Percentiles rank a stretch among this genome's conserved stretches.
Conservation (phyloP, 2,797 vertebrate species). For the Neosilurus hyrtlii region DNA sequence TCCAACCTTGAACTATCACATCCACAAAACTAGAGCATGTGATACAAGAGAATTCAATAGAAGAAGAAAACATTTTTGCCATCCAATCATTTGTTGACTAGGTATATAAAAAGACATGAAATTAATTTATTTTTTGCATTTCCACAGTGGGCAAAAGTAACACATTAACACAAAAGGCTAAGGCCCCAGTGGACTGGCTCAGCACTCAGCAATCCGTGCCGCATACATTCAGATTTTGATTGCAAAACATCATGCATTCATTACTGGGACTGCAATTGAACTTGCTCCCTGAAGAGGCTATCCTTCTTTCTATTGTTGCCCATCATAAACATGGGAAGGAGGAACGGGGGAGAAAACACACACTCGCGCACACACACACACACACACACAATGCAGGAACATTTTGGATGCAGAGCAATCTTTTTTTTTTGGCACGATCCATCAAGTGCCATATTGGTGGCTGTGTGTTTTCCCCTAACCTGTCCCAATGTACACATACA, state of each 20-base stretch:
- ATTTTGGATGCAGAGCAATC: conserved; percentile 48
- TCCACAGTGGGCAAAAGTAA: conserved; percentile 29
- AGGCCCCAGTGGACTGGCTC: conserved; percentile 31
- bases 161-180: conserved; percentile 32
- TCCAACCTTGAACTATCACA: neutral
- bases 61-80: conserved; percentile 8
- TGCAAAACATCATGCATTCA: conserved; percentile 52
- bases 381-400: conserved; percentile 47
- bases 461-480: conserved; percentile 38
- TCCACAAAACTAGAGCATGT: neutral
- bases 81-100: neutral
- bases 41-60: neutral
- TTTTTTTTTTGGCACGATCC: conserved; percentile 8
- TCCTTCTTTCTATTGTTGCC: conserved; percentile 42
- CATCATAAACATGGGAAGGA: conserved; percentile 46
- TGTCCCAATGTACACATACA: conserved; percentile 41
- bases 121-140: conserved; percentile 7
- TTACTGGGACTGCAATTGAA: conserved; percentile 49
- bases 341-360: neutral
- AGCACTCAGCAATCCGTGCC: conserved; percentile 16
- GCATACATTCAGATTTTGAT: conserved; percentile 47
- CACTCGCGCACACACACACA: conserved; percentile 33
- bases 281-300: conserved; percentile 48
- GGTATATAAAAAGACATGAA: conserved; percentile 4
- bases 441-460: conserved; percentile 40